Percentiles rank a stretch among this genome's conserved stretches.
Conservation (phyloP, 2,888 invertebrate genomes). For the Periphyllus acericola region DNA sequence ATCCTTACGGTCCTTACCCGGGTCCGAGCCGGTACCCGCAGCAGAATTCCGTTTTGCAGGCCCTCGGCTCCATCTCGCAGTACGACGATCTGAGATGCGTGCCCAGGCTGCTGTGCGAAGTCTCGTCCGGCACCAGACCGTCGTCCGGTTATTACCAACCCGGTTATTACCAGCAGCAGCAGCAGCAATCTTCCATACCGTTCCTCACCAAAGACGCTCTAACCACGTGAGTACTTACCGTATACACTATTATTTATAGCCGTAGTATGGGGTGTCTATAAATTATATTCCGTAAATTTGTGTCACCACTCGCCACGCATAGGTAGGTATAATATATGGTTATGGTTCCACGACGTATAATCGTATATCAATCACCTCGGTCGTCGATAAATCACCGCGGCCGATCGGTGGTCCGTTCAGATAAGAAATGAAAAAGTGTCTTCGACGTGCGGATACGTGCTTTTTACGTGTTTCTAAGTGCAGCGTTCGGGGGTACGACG, state of each 20-base stretch:
- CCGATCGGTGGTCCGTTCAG: constrained; percentile 35
- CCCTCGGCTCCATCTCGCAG: constrained; percentile 73
- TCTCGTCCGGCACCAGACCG: constrained; percentile 72
- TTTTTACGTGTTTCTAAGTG: constrained; percentile 37
- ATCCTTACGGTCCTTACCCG: constrained; percentile 41
- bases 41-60: constrained; percentile 67
- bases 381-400: constrained; percentile 43
- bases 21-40: constrained; percentile 51
- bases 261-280: neutral
- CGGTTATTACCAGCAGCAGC: constrained; percentile 69
- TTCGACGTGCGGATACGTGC: constrained; percentile 54
- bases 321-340: no score
- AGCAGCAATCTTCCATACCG: constrained; percentile 64
- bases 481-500: neutral
- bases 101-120: constrained; percentile 81
- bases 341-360: neutral
- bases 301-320: no score
- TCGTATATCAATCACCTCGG: constrained; percentile 49
- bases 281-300: neutral
- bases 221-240: constrained; percentile 70
- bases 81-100: constrained; percentile 85
- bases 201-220: constrained; percentile 68
- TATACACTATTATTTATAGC: neutral
- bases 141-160: constrained; percentile 66
- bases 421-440: constrained; percentile 61